Percentiles rank a stretch among this genome's conserved stretches.
phyloP scores from a whole-genome alignment of 2,888 invertebrate species.

The Temnothorax rugatulus region DNA sequence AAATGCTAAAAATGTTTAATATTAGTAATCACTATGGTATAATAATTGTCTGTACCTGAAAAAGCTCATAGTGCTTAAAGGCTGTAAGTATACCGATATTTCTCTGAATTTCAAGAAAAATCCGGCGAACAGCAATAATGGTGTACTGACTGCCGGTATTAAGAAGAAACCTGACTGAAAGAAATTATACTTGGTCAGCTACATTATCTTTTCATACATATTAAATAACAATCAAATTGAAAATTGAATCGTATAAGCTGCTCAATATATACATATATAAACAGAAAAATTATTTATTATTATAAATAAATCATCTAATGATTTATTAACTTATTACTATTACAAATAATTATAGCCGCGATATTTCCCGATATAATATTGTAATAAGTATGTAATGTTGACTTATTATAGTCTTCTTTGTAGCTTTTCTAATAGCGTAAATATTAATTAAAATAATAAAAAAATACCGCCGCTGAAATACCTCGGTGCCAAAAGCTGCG shows the following conservation, averaged over 20 bases:
- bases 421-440: background rate
- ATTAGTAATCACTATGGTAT: background rate
- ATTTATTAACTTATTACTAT: too few species aligned
- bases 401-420: background rate
- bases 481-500: conserved; percentile 90
- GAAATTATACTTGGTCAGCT: background rate
- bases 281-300: conserved; percentile 6
- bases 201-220: conserved; percentile 11
- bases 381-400: background rate
- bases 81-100: conserved; percentile 90
- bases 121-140: conserved; percentile 94
- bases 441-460: conserved; percentile 25
- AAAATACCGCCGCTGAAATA: conserved; percentile 79
- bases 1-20: background rate
- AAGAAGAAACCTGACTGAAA: conserved; percentile 92
- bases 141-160: conserved; percentile 92
- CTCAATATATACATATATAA: background rate
- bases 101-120: conserved; percentile 93
- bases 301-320: background rate
- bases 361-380: background rate
- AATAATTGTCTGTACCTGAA: conserved; percentile 86
- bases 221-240: background rate
- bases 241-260: background rate
- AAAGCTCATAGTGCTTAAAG: conserved; percentile 91
- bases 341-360: background rate